Base-by-base conservation (phyloP, 2,888 invertebrate genomes). In the Eretmocerus hayati region DNA sequence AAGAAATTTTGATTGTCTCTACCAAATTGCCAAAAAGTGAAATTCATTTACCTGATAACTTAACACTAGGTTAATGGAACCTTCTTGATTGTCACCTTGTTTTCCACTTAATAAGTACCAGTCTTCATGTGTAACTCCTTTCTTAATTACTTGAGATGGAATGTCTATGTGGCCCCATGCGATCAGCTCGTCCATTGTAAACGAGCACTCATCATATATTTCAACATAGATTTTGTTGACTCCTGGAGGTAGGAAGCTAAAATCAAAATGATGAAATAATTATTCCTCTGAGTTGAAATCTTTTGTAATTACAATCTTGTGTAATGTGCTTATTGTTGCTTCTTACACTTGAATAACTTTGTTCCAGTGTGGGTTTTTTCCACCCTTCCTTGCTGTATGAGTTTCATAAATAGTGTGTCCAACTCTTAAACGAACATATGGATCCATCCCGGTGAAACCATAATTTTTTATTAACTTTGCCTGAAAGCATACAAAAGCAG, bases 361-460 rank as follows among this genome's bases (percentile, higher is more conserved):
- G 73, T 94, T 93, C 96, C 96, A 97, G 54, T 87, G 78, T 4
- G 97, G 97, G 63, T 85, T 91, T 72, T 93, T 94, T 20, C 92
- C 92, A 26, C 95, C 97, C 74, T 90, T 95, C 52, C 88, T 83
- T 68, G 90, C 90, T 1, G 95, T 95, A 62, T 90, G 92, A 0
- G 95, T 96, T 75, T 97, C 96, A 72, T 93, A 94, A 49, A 94
- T 87, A 61, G 87, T 85, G 72, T 95, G 94, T 0, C 95, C 97
- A 20, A 96, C 85, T 56, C 94, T 81, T 48, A 97, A 73, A 48
- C 96, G 80, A 26, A 90, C 92, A 69, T 96, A 97, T 0, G 95
- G 95, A 73, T 96, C 95, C 95, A 95, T 96, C 50, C 91, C 81
- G 1, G 91, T 88, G 64, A 95, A 77, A 9, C 94, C 94, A 78